Evolutionary conservation across 2,113 vertebrate genomes (phyloP), one percentile per base, ranked within the genome.

Genomic region (Xiphophorus hellerii): DNA sequence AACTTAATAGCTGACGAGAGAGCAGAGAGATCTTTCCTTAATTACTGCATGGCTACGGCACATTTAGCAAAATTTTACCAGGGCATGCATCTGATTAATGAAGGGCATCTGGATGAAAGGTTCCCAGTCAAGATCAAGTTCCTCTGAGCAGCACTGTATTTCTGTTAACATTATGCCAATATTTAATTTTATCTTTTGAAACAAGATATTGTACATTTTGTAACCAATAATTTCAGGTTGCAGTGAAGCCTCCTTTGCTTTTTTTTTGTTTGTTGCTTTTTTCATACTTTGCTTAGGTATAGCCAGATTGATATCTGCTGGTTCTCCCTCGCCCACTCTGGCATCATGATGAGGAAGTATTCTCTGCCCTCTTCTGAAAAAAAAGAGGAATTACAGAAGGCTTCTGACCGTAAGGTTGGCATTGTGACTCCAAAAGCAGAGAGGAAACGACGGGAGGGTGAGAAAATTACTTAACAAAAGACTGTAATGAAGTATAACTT

Each of bases 311-410:
- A 96, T 80, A 94, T 94, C 74, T 88, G 90, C 64, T 87, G 92
- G 27, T 96, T 98, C 91, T 97, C 96, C 75, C 92, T 99, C 72
- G 94, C 92, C 87, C 93, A 91, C 82, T 94, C 95, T 93, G 97
- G 97, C 74, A 83, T 95, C 30, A 72, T 98, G 67, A 63, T 98
- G 42, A 83, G 84, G 82, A 94, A 82, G 71, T 78, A 64, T 30
- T 48, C 29, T 10, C 74, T 83, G n/a, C 61, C 66, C 61, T 58
- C 71, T 17, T 42, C 51, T 62, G 35, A 67, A 28, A 5, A 62
- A 27, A 79, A 88, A 54, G 22, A 33, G 5, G 67, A 51, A 10
- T 76, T 62, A 31, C 62, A 67, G n/a, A 80, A 31, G 78, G 8
- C 30, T 25, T 48, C 51, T 0, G 66, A 71, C 27, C 62, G 22